Conservation (phyloP, 2,888 invertebrate species). For the Ophonus ardosiacus region DNA sequence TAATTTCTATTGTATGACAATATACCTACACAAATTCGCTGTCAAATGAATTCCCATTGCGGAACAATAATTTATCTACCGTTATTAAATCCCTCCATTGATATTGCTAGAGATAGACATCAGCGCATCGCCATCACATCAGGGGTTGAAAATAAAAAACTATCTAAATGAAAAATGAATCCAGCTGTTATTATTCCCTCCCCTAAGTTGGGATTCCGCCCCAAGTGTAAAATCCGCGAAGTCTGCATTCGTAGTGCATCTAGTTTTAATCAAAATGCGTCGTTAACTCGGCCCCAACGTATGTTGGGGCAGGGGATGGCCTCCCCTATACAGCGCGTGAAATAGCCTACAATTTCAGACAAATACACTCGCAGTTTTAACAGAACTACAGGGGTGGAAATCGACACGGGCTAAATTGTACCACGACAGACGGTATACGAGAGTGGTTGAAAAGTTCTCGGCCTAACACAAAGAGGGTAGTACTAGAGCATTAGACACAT, state of each 20-base stretch:
- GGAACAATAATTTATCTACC: not conserved
- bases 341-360: conserved; percentile 59
- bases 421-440: not conserved
- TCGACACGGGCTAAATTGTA: not conserved
- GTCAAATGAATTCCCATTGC: not conserved
- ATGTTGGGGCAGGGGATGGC: conserved; percentile 11
- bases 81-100: conserved; percentile 8
- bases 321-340: conserved; percentile 49
- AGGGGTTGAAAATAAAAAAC: conserved; percentile 42
- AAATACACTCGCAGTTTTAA: conserved; percentile 36
- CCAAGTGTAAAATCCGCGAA: conserved; percentile 46
- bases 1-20: not conserved
- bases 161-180: conserved; percentile 57
- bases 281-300: conserved; percentile 69
- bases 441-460: too few relatives aligned
- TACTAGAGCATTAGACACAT: too few relatives aligned
- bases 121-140: conserved; percentile 14
- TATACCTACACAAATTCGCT: not conserved
- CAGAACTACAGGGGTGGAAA: not conserved
- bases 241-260: conserved; percentile 46
- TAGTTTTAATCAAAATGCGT: conserved; percentile 71
- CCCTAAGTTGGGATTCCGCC: not conserved
- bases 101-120: conserved; percentile 37
- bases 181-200: conserved; percentile 54
- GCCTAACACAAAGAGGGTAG: too few relatives aligned